phyloP scores from a whole-genome alignment of 2,113 vertebrate genomes.

The Tapirus terrestris region DNA sequence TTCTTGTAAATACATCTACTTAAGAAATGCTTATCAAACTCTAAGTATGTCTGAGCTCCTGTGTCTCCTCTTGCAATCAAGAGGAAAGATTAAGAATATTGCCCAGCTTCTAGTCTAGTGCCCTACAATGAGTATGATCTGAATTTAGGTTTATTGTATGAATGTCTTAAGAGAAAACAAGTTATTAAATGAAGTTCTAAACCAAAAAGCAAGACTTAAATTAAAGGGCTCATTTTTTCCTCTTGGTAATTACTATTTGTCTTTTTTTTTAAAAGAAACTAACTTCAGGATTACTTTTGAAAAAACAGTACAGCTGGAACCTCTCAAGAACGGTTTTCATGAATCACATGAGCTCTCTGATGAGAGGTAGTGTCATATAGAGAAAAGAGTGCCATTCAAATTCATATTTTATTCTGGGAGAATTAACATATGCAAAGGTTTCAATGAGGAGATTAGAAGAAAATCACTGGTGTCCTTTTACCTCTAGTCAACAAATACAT shows the following conservation, averaged over 20 bases:
- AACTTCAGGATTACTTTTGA: neutral
- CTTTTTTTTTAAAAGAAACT: neutral
- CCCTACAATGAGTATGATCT: neutral
- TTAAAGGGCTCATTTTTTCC: neutral
- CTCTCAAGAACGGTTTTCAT: neutral
- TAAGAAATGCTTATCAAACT: neutral
- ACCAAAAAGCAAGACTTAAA: neutral
- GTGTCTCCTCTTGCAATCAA: neutral
- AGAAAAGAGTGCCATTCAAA: neutral
- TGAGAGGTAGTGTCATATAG: neutral
- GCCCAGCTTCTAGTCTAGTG: neutral
- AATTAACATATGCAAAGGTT: neutral
- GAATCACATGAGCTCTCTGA: neutral
- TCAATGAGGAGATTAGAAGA: neutral
- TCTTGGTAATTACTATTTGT: neutral
- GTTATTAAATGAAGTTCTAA: neutral
- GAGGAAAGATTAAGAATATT: neutral
- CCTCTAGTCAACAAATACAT: neutral
- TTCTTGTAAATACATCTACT: neutral
- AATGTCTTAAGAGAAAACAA: neutral
- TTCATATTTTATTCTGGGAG: neutral
- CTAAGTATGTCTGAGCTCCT: neutral
- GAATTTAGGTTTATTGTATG: neutral
- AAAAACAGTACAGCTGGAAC: neutral
- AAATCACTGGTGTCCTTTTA: neutral